These are phyloP conservation scores for Lutraria lutraria DNA, from an alignment of 2,888 invertebrate genomes.

Conservation along the genomic window DNA sequence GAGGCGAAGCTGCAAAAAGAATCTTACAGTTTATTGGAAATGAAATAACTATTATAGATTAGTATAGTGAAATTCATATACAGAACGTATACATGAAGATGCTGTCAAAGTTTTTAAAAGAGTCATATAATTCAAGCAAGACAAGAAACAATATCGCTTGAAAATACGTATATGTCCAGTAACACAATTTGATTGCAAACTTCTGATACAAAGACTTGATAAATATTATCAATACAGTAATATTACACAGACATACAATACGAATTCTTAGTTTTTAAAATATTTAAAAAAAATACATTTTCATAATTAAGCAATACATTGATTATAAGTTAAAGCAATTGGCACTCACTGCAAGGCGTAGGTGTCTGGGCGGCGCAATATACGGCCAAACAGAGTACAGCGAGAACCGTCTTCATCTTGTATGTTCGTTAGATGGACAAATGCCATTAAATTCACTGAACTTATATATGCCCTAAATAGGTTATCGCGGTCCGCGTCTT, in stretches of 20 bases:
- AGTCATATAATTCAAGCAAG: too few relatives aligned
- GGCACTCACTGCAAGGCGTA: conserved; percentile 73
- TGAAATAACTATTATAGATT: background rate
- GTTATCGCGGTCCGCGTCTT: conserved; percentile 40
- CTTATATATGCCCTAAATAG: conserved; percentile 51
- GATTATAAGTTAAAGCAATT: background rate
- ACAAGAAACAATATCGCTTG: too few relatives aligned
- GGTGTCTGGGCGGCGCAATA: conserved; percentile 71
- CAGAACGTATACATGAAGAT: background rate
- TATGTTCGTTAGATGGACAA: conserved; percentile 23
- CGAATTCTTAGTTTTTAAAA: too few relatives aligned
- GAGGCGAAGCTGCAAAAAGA: conserved; percentile 70
- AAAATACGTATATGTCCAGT: too few relatives aligned
- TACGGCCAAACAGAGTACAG: conserved; percentile 64
- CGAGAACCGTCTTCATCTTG: conserved; percentile 64
- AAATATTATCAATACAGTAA: too few relatives aligned
- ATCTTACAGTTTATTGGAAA: background rate
- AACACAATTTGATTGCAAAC: too few relatives aligned
- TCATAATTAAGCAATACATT: too few relatives aligned
- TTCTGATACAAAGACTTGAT: too few relatives aligned
- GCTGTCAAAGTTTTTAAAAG: background rate
- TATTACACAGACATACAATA: too few relatives aligned
- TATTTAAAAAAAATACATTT: too few relatives aligned
- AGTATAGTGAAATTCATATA: background rate
- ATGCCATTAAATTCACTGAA: background rate